phyloP scores from a whole-genome alignment of 2,888 invertebrate genomes.

The Villa cingulata region DNA sequence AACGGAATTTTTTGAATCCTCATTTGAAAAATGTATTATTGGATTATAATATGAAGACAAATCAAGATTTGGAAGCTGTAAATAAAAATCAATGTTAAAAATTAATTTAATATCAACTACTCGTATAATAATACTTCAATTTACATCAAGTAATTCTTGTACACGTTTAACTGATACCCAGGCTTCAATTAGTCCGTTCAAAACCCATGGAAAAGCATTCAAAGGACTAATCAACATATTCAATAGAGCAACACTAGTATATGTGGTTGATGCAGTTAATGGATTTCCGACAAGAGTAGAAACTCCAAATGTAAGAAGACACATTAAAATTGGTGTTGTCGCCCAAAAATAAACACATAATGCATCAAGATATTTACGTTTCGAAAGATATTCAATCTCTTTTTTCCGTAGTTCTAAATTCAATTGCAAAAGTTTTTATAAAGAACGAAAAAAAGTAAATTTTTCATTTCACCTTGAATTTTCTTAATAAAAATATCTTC shows the following conservation, averaged over 20 bases:
- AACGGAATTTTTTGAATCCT: conserved; percentile 41
- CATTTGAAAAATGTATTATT: conserved; percentile 21
- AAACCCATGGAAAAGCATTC: conserved; percentile 97
- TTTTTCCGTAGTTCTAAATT: conserved; percentile 45
- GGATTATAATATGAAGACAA: conserved; percentile 32
- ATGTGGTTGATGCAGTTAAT: conserved; percentile 80
- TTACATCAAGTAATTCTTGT: conserved; percentile 64
- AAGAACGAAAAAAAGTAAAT: too few species aligned
- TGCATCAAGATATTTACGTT: conserved; percentile 91
- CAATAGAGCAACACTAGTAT: conserved; percentile 86
- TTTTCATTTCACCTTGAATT: conserved; percentile 55
- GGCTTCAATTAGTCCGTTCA: conserved; percentile 91
- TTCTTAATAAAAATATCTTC: conserved; percentile 69
- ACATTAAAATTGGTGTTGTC: conserved; percentile 84
- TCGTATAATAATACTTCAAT: conserved; percentile 17
- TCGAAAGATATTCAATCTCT: conserved; percentile 66
- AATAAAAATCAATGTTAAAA: neutral
- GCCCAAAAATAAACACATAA: conserved; percentile 98
- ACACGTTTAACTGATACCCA: conserved; percentile 87
- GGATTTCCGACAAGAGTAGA: conserved; percentile 64
- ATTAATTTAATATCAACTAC: neutral
- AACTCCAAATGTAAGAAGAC: conserved; percentile 67
- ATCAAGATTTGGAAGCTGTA: conserved; percentile 28
- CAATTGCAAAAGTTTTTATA: conserved; percentile 8
- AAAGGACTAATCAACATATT: conserved; percentile 92